A percentile compares a stretch with the other conserved stretches of the same genome.
Conservation (phyloP, 2,113 vertebrate species). For the Hemibagrus wyckioides region DNA sequence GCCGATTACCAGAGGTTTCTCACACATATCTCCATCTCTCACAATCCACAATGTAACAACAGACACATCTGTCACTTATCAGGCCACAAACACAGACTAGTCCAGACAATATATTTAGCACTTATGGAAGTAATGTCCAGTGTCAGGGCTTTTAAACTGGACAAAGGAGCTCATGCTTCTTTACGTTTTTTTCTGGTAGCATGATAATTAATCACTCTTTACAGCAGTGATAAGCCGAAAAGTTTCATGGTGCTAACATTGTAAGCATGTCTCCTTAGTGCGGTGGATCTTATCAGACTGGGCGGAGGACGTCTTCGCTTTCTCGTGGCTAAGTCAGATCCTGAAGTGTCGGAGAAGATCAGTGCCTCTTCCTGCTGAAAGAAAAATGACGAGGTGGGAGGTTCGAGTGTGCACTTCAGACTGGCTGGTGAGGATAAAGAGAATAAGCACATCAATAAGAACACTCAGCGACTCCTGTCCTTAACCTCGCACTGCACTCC, state of each 20-base stretch:
- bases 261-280: slow-evolving; percentile 73
- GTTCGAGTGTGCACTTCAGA: neutral
- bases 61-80: neutral
- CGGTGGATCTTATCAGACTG: slow-evolving; percentile 89
- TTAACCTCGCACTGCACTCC: neutral
- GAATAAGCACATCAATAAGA: slow-evolving; percentile 43
- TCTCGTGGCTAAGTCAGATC: slow-evolving; percentile 90
- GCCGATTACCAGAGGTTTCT: slow-evolving; percentile 90
- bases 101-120: neutral
- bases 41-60: neutral
- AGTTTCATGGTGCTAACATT: neutral
- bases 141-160: no score
- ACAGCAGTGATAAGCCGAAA: neutral
- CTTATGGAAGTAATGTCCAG: no score
- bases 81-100: neutral
- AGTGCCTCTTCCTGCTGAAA: slow-evolving; percentile 80
- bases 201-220: neutral
- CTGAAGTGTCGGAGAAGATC: slow-evolving; percentile 88
- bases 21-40: neutral
- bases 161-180: no score
- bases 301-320: slow-evolving; percentile 88
- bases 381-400: neutral
- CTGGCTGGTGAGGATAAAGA: neutral
- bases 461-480: slow-evolving; percentile 32
- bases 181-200: no score